Evolutionary conservation across 2,797 vertebrate genomes (phyloP).

Genomic region (Premnoplex brunnescens): DNA sequence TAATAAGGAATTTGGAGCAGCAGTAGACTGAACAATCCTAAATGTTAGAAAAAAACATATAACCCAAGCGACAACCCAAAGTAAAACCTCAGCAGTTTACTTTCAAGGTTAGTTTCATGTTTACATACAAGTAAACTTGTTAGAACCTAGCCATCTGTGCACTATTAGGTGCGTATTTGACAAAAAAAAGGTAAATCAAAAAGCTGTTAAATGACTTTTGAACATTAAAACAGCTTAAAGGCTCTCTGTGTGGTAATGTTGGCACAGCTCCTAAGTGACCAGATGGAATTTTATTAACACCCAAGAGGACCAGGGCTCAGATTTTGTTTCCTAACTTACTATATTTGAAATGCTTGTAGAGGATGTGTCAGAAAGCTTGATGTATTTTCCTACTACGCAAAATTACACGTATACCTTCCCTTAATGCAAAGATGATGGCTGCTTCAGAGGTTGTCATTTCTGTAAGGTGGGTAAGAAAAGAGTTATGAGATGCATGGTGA

Average conservation of each 20-base stretch:
- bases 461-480: not conserved
- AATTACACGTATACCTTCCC: slow-evolving; percentile 28
- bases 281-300: slow-evolving; percentile 70
- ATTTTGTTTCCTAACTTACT: slow-evolving; percentile 43
- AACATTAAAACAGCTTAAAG: slow-evolving; percentile 3
- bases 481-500: not conserved
- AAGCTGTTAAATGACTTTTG: slow-evolving; percentile 50
- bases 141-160: slow-evolving; percentile 62
- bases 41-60: not conserved
- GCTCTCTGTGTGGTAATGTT: slow-evolving; percentile 52
- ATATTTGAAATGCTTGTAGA: slow-evolving; percentile 24
- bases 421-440: not conserved
- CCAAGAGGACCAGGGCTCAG: slow-evolving; percentile 52
- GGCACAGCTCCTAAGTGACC: slow-evolving; percentile 65
- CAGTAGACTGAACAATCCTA: slow-evolving; percentile 63
- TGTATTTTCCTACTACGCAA: not conserved
- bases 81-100: slow-evolving; percentile 58
- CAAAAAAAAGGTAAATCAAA: slow-evolving; percentile 35
- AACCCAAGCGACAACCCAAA: slow-evolving; percentile 43
- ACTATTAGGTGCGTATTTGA: slow-evolving; percentile 60
- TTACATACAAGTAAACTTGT: slow-evolving; percentile 52
- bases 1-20: slow-evolving; percentile 31
- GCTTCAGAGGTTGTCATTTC: not conserved
- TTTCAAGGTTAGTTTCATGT: slow-evolving; percentile 57
- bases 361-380: slow-evolving; percentile 50